A percentile compares a stretch with the other conserved stretches of the same genome.
These are phyloP conservation scores for Galemys pyrenaicus DNA, from an alignment of 2,113 vertebrate species.

Conservation along the genomic window DNA sequence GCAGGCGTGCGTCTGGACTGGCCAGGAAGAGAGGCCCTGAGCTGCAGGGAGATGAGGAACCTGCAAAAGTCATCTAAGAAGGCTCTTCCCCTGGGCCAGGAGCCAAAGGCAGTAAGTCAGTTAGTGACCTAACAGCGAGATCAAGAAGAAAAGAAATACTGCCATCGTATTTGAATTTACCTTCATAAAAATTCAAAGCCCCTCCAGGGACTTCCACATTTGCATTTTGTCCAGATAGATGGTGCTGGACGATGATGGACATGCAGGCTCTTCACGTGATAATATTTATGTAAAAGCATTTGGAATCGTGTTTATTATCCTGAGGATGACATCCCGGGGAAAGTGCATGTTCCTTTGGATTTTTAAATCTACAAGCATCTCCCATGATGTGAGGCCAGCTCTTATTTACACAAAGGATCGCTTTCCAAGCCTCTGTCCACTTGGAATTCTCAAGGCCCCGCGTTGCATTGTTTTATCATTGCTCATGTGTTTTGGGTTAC, in stretches of 20 bases:
- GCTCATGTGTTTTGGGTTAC: constrained; percentile 73
- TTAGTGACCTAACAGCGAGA: not conserved
- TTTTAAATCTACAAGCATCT: not conserved
- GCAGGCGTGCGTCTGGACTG: not conserved
- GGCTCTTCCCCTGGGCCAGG: not conserved
- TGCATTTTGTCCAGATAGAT: constrained; percentile 21
- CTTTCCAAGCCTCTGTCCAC: constrained; percentile 64
- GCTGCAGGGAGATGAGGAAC: not conserved
- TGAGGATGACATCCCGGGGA: constrained; percentile 18
- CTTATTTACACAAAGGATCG: constrained; percentile 25
- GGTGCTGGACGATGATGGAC: not conserved
- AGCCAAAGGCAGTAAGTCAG: not conserved
- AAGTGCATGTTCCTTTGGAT: constrained; percentile 27
- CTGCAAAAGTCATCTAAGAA: not conserved
- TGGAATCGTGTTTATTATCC: constrained; percentile 18
- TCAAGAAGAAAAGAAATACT: not conserved
- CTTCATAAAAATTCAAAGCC: not conserved
- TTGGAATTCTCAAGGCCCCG: constrained; percentile 25
- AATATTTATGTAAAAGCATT: constrained; percentile 24
- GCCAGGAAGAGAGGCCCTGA: not conserved
- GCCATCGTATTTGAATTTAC: not conserved
- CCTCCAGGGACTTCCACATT: not conserved
- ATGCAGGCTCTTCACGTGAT: not conserved
- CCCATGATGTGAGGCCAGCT: constrained; percentile 3
- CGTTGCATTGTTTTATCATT: constrained; percentile 64